Percentiles rank a stretch among this genome's conserved stretches.
These are phyloP conservation scores for Anas platyrhynchos DNA, from an alignment of 2,113 vertebrate species.

Conservation along the genomic window DNA sequence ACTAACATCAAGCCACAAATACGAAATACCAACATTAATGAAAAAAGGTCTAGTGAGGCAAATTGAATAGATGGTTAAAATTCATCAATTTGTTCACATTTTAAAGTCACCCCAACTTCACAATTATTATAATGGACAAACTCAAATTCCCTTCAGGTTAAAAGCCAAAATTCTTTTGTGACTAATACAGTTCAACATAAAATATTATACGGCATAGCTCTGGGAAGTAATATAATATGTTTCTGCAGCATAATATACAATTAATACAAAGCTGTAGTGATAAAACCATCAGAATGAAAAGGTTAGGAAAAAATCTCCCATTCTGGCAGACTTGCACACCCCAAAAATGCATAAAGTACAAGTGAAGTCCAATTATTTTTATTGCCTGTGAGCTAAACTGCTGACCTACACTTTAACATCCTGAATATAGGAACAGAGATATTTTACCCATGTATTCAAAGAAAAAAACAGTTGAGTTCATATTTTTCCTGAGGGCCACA, in stretches of 20 bases:
- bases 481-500: neutral
- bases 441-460: neutral
- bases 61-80: neutral
- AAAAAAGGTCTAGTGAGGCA: neutral
- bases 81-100: neutral
- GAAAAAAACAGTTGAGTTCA: neutral
- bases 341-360: slow-evolving; percentile 8
- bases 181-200: neutral
- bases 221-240: neutral
- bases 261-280: neutral
- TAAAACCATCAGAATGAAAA: slow-evolving; percentile 7
- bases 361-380: slow-evolving; percentile 38
- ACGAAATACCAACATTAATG: neutral
- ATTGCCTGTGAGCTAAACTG: neutral
- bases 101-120: neutral
- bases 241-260: neutral
- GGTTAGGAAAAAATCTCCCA: neutral
- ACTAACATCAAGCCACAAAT: neutral
- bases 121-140: neutral
- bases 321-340: slow-evolving; percentile 17
- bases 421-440: neutral
- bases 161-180: slow-evolving; percentile 11
- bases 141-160: neutral
- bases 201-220: neutral
- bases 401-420: slow-evolving; percentile 33